phyloP scores from a whole-genome alignment of 2,888 invertebrate genomes.

The Leucophenga montana region DNA sequence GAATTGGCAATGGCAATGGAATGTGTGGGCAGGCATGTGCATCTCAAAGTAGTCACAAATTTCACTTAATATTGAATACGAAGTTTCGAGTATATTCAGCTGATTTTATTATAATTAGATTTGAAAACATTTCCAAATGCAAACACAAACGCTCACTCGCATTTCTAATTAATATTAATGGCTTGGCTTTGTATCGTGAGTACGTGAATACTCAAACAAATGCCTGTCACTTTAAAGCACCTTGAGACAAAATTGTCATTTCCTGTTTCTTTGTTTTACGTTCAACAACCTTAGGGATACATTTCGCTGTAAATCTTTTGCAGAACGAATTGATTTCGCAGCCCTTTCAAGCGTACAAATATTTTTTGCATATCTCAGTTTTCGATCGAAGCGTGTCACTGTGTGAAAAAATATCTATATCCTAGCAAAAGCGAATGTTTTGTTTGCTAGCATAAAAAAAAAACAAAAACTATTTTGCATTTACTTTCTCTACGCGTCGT shows the following conservation, averaged over 20 bases:
- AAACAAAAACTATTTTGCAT: too few species aligned
- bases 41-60: slow-evolving; percentile 18
- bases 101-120: slow-evolving; percentile 52
- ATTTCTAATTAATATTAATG: slow-evolving; percentile 54
- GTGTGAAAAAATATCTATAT: slow-evolving; percentile 37
- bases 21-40: too few species aligned
- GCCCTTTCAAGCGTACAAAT: too few species aligned
- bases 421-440: neutral
- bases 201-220: neutral
- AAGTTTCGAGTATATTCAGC: slow-evolving; percentile 17
- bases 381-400: slow-evolving; percentile 59
- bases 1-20: too few species aligned
- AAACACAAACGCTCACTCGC: slow-evolving; percentile 5
- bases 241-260: slow-evolving; percentile 51
- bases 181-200: neutral
- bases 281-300: slow-evolving; percentile 51
- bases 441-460: too few species aligned
- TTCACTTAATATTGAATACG: neutral
- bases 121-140: slow-evolving; percentile 30
- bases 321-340: neutral
- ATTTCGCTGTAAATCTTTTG: neutral
- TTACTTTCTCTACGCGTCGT: slow-evolving; percentile 2
- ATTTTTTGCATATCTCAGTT: slow-evolving; percentile 37
- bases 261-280: slow-evolving; percentile 44
- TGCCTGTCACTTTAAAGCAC: slow-evolving; percentile 49